phyloP scores from a whole-genome alignment of 2,113 vertebrate species.

The Onychorhynchus coronatus region DNA sequence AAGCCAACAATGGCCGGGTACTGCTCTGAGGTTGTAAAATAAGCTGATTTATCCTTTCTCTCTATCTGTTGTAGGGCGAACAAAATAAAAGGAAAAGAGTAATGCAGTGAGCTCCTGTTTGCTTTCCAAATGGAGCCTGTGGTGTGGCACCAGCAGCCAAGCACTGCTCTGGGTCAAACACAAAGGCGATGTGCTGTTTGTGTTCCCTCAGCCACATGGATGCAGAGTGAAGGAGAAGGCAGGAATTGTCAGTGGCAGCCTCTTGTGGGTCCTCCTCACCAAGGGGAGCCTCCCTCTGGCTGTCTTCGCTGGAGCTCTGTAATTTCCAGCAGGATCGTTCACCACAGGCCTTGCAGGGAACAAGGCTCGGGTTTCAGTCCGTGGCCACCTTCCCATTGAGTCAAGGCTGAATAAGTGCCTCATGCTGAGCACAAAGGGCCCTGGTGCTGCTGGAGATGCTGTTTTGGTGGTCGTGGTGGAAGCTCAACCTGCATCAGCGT shows the following conservation, averaged over 20 bases:
- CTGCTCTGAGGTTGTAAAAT: constrained; percentile 15
- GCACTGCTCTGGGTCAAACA: not conserved
- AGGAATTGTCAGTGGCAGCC: not conserved
- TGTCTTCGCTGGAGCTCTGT: not conserved
- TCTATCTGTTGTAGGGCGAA: not conserved
- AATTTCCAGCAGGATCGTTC: not conserved
- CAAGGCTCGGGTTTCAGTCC: not conserved
- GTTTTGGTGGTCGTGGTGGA: not conserved
- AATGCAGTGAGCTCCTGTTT: not conserved
- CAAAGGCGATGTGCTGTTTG: not conserved
- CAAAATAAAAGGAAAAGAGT: not conserved
- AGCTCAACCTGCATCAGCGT: not conserved
- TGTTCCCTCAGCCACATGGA: not conserved
- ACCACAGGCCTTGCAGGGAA: fast-evolving
- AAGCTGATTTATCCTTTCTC: constrained; percentile 33
- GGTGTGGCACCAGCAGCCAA: not conserved
- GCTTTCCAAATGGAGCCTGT: not conserved
- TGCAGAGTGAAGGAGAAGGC: not conserved
- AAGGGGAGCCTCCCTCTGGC: not conserved
- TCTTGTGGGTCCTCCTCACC: not conserved
- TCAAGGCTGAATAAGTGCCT: not conserved
- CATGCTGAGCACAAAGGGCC: fast-evolving
- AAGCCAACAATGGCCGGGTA: constrained; percentile 11
- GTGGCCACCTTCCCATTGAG: not conserved
- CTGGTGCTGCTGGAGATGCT: not conserved